Evolutionary conservation across 2,888 invertebrate species (phyloP).

Genomic region (Orthonychiurus folsomi): DNA sequence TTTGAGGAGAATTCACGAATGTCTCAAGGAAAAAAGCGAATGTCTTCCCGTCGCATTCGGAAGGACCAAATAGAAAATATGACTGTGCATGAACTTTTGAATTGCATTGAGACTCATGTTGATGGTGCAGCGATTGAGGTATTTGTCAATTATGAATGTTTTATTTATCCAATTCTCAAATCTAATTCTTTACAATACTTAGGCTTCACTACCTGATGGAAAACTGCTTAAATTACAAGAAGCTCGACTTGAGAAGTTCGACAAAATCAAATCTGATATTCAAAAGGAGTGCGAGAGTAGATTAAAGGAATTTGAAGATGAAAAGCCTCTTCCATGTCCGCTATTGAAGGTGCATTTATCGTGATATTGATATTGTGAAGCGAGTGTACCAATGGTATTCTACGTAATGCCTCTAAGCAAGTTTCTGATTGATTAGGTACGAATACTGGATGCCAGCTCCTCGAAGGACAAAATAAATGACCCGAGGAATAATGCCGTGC

Average conservation of each 20-base stretch:
- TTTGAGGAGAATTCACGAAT: not conserved
- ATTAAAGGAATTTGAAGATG: not conserved
- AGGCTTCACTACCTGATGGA: too few species aligned
- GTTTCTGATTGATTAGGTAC: conserved; percentile 39
- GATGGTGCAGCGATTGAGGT: conserved; percentile 11
- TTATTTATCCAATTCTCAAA: too few species aligned
- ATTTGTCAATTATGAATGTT: not conserved
- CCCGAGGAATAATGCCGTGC: conserved; percentile 44
- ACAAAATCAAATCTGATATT: not conserved
- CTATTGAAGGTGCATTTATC: conserved; percentile 4
- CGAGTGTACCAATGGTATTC: not conserved
- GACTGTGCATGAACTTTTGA: conserved; percentile 44
- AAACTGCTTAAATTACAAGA: not conserved
- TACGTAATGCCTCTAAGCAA: not conserved
- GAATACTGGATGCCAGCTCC: conserved; percentile 45
- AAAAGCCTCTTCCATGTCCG: not conserved
- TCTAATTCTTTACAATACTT: too few species aligned
- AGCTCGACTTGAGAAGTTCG: not conserved
- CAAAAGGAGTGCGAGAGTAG: not conserved
- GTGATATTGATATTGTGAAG: too few species aligned
- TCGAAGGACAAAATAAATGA: conserved; percentile 19
- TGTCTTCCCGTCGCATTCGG: conserved; percentile 42
- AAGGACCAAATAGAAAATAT: conserved; percentile 44
- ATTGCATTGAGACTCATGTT: conserved; percentile 31
- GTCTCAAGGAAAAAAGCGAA: conserved; percentile 5